Evolutionary conservation across 64 coral and sea anemone species (phyloP).

Genomic region (Dendrophyllia cribrosa): DNA sequence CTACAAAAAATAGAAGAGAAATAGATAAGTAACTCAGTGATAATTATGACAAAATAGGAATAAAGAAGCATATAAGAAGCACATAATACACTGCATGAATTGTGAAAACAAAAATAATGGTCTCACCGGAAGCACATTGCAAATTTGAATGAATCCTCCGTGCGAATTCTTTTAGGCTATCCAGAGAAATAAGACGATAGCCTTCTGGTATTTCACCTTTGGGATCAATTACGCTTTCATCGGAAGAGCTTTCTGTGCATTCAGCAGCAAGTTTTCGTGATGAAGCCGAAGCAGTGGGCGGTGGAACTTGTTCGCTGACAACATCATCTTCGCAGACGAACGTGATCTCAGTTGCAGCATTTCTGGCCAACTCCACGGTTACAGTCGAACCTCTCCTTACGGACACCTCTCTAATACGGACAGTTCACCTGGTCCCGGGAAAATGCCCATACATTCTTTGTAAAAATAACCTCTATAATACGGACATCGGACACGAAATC

Average conservation of each 20-base stretch:
- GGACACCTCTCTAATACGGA: too few species aligned
- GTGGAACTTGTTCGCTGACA: constrained; percentile 58
- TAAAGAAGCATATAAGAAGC: neutral
- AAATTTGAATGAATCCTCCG: constrained; percentile 29
- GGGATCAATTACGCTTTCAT: neutral
- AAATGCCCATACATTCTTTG: too few species aligned
- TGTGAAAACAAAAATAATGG: neutral
- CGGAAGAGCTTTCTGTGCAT: constrained; percentile 36
- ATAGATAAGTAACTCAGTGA: constrained; percentile 1
- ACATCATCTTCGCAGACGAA: constrained; percentile 68
- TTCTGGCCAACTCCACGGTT: neutral
- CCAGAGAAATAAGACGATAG: constrained; percentile 21
- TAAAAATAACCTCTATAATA: too few species aligned
- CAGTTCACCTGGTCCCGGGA: too few species aligned
- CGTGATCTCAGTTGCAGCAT: constrained; percentile 17
- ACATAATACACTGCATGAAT: neutral
- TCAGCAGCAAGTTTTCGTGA: constrained; percentile 41
- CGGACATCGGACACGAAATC: too few species aligned
- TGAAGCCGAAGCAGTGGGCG: constrained; percentile 33
- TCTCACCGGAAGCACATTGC: constrained; percentile 54
- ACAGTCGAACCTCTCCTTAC: neutral
- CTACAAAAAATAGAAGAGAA: constrained; percentile 24
- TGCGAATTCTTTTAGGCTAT: constrained; percentile 30
- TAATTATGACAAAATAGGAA: neutral
- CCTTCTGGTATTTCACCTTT: constrained; percentile 41